Conservation (phyloP, 2,888 invertebrate genomes). For the Drosophila fungiperda region DNA sequence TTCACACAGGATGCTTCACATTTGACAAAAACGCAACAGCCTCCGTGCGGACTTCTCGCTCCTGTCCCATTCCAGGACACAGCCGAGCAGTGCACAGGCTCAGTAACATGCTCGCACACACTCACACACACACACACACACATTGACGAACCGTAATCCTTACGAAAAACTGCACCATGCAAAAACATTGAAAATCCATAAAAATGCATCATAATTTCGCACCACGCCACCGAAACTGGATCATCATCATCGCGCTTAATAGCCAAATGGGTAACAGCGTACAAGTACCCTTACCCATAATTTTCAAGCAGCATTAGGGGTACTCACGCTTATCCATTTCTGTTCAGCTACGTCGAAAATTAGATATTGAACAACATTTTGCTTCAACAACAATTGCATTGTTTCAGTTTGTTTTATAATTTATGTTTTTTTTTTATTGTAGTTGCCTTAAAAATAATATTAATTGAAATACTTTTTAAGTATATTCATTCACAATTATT, state of each 20-base stretch:
- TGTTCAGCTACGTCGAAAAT: not conserved
- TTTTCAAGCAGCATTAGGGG: conserved; percentile 31
- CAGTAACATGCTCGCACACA: conserved; percentile 37
- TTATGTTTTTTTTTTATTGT: too few relatives aligned
- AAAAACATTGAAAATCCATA: conserved; percentile 85
- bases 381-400: too few relatives aligned
- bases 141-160: conserved; percentile 72
- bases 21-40: conserved; percentile 61
- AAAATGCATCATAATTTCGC: conserved; percentile 85
- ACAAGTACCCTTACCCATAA: conserved; percentile 8
- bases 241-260: conserved; percentile 48
- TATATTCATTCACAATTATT: not conserved
- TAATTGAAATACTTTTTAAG: too few relatives aligned
- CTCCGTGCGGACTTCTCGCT: not conserved
- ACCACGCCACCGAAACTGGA: conserved; percentile 60
- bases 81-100: conserved; percentile 32
- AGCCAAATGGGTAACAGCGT: conserved; percentile 25
- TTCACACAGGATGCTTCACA: conserved; percentile 66
- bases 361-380: too few relatives aligned
- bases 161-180: conserved; percentile 61
- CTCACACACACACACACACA: conserved; percentile 31
- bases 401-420: too few relatives aligned
- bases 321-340: conserved; percentile 17
- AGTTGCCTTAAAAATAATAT: too few relatives aligned
- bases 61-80: conserved; percentile 4